A percentile compares a stretch with the other conserved stretches of the same genome.
Conservation (phyloP, 2,888 invertebrate genomes). For the Eupeodes latifasciatus region DNA sequence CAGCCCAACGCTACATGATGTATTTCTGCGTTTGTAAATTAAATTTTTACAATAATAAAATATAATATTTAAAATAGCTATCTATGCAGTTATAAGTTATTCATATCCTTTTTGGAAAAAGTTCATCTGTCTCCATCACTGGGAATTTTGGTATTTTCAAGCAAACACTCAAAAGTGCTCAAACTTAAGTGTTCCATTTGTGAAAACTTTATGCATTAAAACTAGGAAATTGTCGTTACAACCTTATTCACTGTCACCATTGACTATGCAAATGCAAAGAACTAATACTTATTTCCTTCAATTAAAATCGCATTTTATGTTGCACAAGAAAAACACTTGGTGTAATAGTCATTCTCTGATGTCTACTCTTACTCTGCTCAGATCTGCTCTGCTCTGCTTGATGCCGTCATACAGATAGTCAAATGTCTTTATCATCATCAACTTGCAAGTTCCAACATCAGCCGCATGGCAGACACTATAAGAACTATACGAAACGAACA, state of each 20-base stretch:
- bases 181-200: constrained; percentile 59
- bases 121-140: constrained; percentile 41
- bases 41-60: too few species aligned
- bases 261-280: constrained; percentile 74
- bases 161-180: constrained; percentile 46
- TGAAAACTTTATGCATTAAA: constrained; percentile 73
- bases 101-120: constrained; percentile 39
- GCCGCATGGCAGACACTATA: constrained; percentile 41
- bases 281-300: constrained; percentile 75
- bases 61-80: neutral
- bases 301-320: constrained; percentile 76
- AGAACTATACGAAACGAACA: constrained; percentile 54
- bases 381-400: constrained; percentile 33
- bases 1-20: too few species aligned
- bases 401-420: constrained; percentile 65
- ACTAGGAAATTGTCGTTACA: constrained; percentile 68
- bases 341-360: constrained; percentile 51
- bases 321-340: constrained; percentile 74
- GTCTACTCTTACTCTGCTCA: neutral
- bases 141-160: constrained; percentile 44
- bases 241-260: constrained; percentile 65
- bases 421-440: constrained; percentile 72
- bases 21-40: too few species aligned
- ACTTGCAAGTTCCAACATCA: constrained; percentile 1
- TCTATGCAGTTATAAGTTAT: neutral